phyloP scores from a whole-genome alignment of 2,113 vertebrate genomes.

The Cyanoramphus novaezelandiae region DNA sequence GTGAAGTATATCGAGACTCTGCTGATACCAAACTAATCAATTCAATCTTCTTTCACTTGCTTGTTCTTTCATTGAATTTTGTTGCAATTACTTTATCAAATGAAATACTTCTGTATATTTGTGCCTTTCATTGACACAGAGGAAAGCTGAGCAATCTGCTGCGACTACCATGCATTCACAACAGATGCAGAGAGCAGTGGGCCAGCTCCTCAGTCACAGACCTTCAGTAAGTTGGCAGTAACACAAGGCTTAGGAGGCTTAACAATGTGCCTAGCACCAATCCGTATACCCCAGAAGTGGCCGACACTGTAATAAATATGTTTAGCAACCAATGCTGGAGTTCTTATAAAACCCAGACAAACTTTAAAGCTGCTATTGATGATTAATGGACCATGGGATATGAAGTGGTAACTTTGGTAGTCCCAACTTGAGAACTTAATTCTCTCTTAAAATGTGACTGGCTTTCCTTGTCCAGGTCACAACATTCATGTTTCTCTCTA shows the following conservation, averaged over 20 bases:
- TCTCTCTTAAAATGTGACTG: not conserved
- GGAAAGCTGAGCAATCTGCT: not conserved
- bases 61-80: not conserved
- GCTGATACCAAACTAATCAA: not conserved
- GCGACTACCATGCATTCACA: not conserved
- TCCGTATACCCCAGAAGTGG: not conserved
- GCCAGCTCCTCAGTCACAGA: not conserved
- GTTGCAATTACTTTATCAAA: not conserved
- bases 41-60: not conserved
- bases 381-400: not conserved
- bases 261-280: not conserved
- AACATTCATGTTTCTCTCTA: not conserved
- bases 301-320: not conserved
- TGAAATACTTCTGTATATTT: not conserved
- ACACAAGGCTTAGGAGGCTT: not conserved
- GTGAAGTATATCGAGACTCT: not conserved
- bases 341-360: not conserved
- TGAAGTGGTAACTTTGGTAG: not conserved
- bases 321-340: not conserved
- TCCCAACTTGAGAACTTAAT: not conserved
- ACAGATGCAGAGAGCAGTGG: not conserved
- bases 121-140: not conserved
- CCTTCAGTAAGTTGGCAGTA: not conserved
- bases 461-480: not conserved
- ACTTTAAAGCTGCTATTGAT: not conserved